Conservation (phyloP, 2,888 invertebrate species). For the Tupiocoris notatus region DNA sequence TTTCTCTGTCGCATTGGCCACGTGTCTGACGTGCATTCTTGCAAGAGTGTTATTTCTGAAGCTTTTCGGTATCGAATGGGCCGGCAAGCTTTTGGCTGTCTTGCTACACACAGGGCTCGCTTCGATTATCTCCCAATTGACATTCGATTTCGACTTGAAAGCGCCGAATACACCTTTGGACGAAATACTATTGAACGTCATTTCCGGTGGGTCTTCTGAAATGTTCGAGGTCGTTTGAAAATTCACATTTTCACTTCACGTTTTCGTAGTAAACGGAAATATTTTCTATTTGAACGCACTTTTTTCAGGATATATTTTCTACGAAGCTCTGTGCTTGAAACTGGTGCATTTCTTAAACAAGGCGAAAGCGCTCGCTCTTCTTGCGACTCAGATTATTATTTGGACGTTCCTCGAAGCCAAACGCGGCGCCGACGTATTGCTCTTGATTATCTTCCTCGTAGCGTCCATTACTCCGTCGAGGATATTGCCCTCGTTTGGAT, state of each 20-base stretch:
- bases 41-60: background rate
- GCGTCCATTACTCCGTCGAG: background rate
- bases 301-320: conserved; percentile 18
- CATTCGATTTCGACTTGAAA: background rate
- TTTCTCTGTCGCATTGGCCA: background rate
- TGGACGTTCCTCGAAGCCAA: background rate
- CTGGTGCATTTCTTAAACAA: background rate
- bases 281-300: too few relatives aligned
- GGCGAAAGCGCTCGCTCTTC: background rate
- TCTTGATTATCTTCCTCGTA: conserved; percentile 2
- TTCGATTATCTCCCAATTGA: background rate
- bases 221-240: too few relatives aligned
- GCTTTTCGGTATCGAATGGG: background rate
- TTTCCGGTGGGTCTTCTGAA: too few relatives aligned
- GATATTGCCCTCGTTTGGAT: conserved; percentile 8
- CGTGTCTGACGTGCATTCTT: conserved; percentile 4
- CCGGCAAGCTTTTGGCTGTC: background rate
- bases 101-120: background rate
- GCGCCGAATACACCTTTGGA: background rate
- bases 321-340: conserved; percentile 1
- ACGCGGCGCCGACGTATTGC: background rate
- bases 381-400: background rate
- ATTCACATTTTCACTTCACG: background rate
- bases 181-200: conserved; percentile 4
- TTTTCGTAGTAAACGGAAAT: background rate